These are phyloP conservation scores for Tokudaia tokunoshimensis DNA, from an alignment of 2,797 vertebrate genomes.

Conservation along the genomic window DNA sequence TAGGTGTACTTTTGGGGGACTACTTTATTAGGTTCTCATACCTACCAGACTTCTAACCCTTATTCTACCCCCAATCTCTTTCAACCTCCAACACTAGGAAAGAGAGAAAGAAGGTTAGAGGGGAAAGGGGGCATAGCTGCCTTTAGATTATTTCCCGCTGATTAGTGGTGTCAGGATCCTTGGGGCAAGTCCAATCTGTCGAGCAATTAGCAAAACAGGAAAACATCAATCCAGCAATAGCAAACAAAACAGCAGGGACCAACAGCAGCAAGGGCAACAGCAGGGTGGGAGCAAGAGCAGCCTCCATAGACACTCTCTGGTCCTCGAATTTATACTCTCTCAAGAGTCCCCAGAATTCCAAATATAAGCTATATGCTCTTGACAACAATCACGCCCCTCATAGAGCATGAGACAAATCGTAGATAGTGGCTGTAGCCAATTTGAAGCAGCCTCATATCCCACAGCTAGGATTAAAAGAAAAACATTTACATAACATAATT, in stretches of 20 bases:
- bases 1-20: too few species aligned
- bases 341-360: neutral
- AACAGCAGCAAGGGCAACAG: too few species aligned
- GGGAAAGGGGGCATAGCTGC: neutral
- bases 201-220: neutral
- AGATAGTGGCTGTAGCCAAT: neutral
- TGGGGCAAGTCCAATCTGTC: neutral
- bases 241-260: neutral
- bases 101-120: neutral
- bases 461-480: neutral
- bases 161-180: neutral
- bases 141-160: neutral
- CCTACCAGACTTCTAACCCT: neutral
- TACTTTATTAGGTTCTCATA: neutral
- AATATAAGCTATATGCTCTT: neutral
- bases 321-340: neutral
- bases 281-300: neutral
- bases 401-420: neutral
- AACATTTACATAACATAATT: neutral
- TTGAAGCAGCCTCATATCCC: neutral
- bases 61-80: neutral
- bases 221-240: neutral
- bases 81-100: neutral
- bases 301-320: neutral
- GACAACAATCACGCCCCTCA: neutral